These are phyloP conservation scores for Mellilla xanthometata DNA, from an alignment of 2,888 invertebrate species.

Conservation along the genomic window DNA sequence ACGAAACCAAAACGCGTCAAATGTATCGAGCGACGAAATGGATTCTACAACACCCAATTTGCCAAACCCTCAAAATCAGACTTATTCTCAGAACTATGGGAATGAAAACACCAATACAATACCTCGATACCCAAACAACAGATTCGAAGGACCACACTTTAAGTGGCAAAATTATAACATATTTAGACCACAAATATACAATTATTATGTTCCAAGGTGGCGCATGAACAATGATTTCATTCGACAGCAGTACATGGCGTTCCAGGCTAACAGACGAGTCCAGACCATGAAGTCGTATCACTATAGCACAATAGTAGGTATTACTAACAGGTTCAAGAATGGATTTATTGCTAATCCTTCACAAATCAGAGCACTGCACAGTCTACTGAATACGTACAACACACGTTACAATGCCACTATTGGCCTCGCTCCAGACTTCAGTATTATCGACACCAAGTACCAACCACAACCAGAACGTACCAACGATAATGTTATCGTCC, in stretches of 20 bases:
- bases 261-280: neutral
- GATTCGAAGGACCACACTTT: neutral
- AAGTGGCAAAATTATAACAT: neutral
- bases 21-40: slow-evolving; percentile 2
- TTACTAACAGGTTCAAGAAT: slow-evolving; percentile 5
- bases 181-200: neutral
- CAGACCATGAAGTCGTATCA: slow-evolving; percentile 3
- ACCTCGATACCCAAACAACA: slow-evolving; percentile 3
- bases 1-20: slow-evolving; percentile 5
- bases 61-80: neutral
- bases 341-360: neutral
- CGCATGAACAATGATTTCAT: neutral
- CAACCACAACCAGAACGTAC: slow-evolving; percentile 39
- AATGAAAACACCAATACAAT: neutral
- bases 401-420: slow-evolving; percentile 49
- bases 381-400: slow-evolving; percentile 57
- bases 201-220: slow-evolving; percentile 1
- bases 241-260: slow-evolving; percentile 1
- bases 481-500: neutral
- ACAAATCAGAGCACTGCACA: slow-evolving; percentile 38
- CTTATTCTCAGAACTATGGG: neutral
- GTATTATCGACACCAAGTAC: slow-evolving; percentile 35
- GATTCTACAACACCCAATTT: neutral
- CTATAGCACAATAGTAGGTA: slow-evolving; percentile 5
- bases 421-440: slow-evolving; percentile 45